Base-by-base conservation (phyloP, 2,113 vertebrate genomes). In the Marmota monax region DNA sequence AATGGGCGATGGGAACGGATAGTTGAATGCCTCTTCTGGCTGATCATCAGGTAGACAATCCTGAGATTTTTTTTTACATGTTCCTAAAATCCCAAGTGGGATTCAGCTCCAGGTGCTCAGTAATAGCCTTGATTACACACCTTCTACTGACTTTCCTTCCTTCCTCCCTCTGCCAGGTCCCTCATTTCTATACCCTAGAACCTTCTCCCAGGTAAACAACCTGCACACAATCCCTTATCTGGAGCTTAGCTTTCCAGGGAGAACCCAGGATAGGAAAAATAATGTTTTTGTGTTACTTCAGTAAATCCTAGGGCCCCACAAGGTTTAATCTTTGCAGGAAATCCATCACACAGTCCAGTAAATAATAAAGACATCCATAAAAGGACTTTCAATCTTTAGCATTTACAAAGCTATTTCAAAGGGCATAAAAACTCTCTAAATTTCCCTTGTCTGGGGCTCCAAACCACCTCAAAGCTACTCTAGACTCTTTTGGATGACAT, bases 291-390 rank as follows among this genome's bases (percentile, higher is more conserved):
- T 79, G 16, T 89, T 79, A 94, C 70, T 82, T 58, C 23, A 95
- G 63, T 82, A 96, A 85, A 89, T 84, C 27, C 51, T 18, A 70
- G 69, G 22, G 4, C 23, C 5, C 58, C 53, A 10, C 1, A 25
- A 92, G 85, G 73, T 16, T 96, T 27, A 11, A 5, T 74, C 85
- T 95, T 67, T 32, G 79, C 39, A 93, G 58, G 53, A 95, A 85
- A 51, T 72, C 39, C 22, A 92, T 65, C 1, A 5, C 37, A 61
- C 23, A 72, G 53, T 45, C 58, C 51, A 48, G 27, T 18, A 95
- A 88, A 58, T 42, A 72, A 37, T 29, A 94, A 73, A 63, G 42
- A 51, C 42, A 78, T 65, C 83, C 51, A 1, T 14, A 70, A 84
- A 77, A 88, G 5, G 18, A 84, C 86, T 65, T 56, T 25, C 34